Conservation (phyloP, 92 coral and sea anemone genomes). For the Metridium senile region DNA sequence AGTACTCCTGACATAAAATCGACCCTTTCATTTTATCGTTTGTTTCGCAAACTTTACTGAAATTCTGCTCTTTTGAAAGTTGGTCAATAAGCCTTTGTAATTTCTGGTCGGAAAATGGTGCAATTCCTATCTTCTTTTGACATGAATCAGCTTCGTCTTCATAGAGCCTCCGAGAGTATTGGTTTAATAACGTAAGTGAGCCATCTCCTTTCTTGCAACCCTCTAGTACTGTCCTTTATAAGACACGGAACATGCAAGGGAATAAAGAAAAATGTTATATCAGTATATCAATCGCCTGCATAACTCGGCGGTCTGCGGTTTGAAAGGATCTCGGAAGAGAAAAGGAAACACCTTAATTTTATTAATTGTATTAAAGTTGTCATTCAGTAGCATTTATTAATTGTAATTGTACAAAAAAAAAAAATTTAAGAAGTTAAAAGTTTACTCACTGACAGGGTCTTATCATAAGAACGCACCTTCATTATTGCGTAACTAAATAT, state of each 20-base stretch:
- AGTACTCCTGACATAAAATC: neutral
- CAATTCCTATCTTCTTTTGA: neutral
- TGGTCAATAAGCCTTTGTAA: neutral
- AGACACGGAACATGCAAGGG: too few species aligned
- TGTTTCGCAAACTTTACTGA: slow-evolving; percentile 1
- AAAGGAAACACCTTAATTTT: too few species aligned
- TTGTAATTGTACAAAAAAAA: too few species aligned
- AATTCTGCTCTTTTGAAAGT: neutral
- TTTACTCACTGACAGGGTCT: too few species aligned
- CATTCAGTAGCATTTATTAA: too few species aligned
- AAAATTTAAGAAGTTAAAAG: too few species aligned
- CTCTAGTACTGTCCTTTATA: neutral
- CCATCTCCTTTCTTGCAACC: neutral
- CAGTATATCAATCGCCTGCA: neutral
- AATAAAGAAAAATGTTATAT: neutral
- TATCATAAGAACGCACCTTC: too few species aligned
- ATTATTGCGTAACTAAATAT: too few species aligned
- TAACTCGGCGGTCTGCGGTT: too few species aligned
- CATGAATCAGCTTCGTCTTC: neutral
- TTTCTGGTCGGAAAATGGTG: slow-evolving; percentile 1
- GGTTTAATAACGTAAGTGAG: neutral
- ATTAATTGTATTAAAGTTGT: too few species aligned
- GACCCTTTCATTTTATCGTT: neutral
- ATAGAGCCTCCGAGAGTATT: neutral
- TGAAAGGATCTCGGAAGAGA: too few species aligned